phyloP scores from a whole-genome alignment of 1,140 invertebrate genomes.

The Plodia interpunctella region DNA sequence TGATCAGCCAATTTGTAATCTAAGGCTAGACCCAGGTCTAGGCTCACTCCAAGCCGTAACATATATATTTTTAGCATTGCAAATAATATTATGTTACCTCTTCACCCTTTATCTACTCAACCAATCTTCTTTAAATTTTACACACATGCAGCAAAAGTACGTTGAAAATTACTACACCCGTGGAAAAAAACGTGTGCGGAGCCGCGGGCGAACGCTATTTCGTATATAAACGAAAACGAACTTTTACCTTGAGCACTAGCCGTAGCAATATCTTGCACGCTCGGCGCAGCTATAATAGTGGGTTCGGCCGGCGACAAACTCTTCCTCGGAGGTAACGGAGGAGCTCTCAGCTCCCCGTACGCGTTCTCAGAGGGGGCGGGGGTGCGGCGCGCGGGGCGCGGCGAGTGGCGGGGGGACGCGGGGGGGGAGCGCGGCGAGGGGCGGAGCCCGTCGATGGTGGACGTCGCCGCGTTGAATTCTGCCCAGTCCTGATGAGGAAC shows the following conservation, averaged over 20 bases:
- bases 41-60: no score
- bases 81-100: no score
- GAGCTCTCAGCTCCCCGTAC: conserved; percentile 66
- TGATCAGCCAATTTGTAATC: no score
- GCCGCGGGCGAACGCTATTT: no score
- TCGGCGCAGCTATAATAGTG: conserved; percentile 45
- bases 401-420: conserved; percentile 61
- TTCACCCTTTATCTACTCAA: no score
- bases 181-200: no score
- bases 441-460: conserved; percentile 77
- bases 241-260: conserved; percentile 38
- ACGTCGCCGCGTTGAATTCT: conserved; percentile 80
- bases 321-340: conserved; percentile 67
- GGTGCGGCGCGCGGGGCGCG: conserved; percentile 42
- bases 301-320: conserved; percentile 61
- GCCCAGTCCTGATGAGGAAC: conserved; percentile 79
- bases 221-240: no score
- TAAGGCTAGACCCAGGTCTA: no score
- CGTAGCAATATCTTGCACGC: conserved; percentile 55
- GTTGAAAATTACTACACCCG: no score
- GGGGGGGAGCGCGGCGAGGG: conserved; percentile 48
- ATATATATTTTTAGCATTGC: no score
- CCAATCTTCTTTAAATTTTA: no score
- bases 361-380: conserved; percentile 57
- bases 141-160: no score